A percentile compares a stretch with the other conserved stretches of the same genome.
Conservation (phyloP, 2,113 vertebrate genomes). For the Oceanites oceanicus region DNA sequence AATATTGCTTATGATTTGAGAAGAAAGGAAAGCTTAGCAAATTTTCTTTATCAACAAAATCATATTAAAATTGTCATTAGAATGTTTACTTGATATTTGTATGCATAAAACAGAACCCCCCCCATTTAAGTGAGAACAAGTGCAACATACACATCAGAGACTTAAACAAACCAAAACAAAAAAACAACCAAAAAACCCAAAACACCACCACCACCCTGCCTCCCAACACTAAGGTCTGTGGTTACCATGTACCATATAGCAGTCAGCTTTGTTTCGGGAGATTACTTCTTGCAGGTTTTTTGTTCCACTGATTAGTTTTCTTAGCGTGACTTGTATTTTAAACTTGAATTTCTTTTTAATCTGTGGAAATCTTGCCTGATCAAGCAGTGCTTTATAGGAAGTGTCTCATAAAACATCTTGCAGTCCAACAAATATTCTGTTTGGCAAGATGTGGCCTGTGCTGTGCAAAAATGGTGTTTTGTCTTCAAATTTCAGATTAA, state of each 20-base stretch:
- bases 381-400: background rate
- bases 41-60: background rate
- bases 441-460: background rate
- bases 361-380: background rate
- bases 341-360: background rate
- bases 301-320: background rate
- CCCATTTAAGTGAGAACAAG: background rate
- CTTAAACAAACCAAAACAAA: background rate
- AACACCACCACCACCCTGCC: no score
- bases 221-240: accelerated
- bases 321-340: background rate
- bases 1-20: background rate
- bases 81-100: background rate
- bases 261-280: background rate
- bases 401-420: background rate
- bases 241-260: background rate
- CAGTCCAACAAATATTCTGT: background rate
- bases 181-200: no score
- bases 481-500: no score
- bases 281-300: background rate
- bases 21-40: background rate
- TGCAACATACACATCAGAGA: background rate
- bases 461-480: background rate
- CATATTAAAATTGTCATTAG: background rate
- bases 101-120: background rate